Evolutionary conservation across 2,888 invertebrate genomes (phyloP).

Genomic region (Blera fallax): DNA sequence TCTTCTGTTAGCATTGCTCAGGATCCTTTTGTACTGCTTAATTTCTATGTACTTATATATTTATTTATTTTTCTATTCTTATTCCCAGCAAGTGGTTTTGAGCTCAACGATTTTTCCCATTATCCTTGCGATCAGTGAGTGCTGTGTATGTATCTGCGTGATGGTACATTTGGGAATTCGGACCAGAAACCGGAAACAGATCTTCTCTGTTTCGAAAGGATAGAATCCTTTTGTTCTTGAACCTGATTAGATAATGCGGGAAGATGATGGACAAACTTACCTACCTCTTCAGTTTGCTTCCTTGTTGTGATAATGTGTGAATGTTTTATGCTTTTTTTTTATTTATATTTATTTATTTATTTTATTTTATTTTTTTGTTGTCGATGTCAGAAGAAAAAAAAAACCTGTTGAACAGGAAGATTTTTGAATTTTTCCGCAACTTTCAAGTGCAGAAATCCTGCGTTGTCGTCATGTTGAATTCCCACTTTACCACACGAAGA

Average conservation of each 20-base stretch:
- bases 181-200: conserved; percentile 67
- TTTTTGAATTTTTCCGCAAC: conserved; percentile 51
- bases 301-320: conserved; percentile 55
- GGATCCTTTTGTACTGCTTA: conserved; percentile 50
- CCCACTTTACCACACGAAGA: conserved; percentile 40
- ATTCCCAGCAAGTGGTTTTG: conserved; percentile 68
- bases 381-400: background rate
- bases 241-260: conserved; percentile 72
- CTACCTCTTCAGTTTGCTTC: conserved; percentile 51
- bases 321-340: conserved; percentile 8
- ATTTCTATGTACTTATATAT: conserved; percentile 10
- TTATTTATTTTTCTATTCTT: conserved; percentile 41
- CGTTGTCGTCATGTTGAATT: conserved; percentile 21
- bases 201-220: conserved; percentile 6
- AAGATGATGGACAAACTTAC: conserved; percentile 60
- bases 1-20: background rate
- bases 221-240: conserved; percentile 68
- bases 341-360: conserved; percentile 44
- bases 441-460: conserved; percentile 35
- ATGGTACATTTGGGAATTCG: conserved; percentile 11
- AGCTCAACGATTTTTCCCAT: conserved; percentile 23
- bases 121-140: background rate
- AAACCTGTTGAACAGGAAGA: conserved; percentile 67
- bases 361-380: background rate
- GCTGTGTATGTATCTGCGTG: background rate